phyloP scores from a whole-genome alignment of 2,113 vertebrate genomes.

The Uria aalge region DNA sequence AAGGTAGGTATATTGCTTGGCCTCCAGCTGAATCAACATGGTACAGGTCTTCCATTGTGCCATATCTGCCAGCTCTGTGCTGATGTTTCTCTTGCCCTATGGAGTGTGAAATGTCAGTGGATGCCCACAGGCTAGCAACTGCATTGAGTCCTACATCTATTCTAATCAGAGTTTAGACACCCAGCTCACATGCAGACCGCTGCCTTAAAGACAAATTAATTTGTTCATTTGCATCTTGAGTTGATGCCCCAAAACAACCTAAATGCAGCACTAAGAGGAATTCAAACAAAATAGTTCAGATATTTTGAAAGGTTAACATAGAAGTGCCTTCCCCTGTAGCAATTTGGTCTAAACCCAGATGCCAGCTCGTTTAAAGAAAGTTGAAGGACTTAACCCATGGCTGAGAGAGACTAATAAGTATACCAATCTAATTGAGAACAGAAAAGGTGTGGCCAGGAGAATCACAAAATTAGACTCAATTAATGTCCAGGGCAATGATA shows the following conservation, averaged over 20 bases:
- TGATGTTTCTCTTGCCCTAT: not conserved
- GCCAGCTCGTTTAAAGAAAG: not conserved
- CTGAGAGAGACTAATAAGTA: not conserved
- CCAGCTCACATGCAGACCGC: not conserved
- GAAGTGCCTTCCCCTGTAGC: not conserved
- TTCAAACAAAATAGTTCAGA: not conserved
- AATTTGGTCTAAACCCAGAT: not conserved
- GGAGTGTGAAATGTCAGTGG: not conserved
- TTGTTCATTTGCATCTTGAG: not conserved
- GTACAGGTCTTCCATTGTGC: not conserved
- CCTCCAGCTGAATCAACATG: not conserved
- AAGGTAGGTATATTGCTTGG: fast-evolving
- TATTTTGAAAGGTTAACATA: not conserved
- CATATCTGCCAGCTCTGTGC: not conserved
- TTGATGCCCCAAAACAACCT: not conserved
- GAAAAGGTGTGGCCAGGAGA: not conserved
- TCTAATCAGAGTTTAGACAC: not conserved
- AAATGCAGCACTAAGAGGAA: not conserved
- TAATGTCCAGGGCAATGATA: not conserved
- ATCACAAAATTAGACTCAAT: not conserved
- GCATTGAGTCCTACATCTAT: not conserved
- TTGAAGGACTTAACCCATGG: not conserved
- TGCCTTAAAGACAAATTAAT: not conserved
- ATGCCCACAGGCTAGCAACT: not conserved
- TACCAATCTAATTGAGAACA: not conserved